Percentiles rank a stretch among this genome's conserved stretches.
Evolutionary conservation across 2,888 invertebrate species (phyloP).

Genomic region (Apantesis nais): DNA sequence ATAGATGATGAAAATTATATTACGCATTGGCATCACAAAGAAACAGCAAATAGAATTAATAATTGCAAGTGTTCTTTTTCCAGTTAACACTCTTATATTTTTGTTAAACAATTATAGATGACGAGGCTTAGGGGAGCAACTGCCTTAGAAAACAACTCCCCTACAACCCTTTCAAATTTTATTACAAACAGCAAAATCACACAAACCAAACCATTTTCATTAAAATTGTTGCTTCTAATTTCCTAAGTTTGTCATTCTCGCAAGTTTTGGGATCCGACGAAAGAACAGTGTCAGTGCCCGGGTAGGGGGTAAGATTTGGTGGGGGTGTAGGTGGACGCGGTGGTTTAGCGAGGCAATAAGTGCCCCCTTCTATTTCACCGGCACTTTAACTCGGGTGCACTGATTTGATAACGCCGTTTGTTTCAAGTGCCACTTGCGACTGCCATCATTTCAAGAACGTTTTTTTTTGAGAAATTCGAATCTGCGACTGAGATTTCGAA

Average conservation of each 20-base stretch:
- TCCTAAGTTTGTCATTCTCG: constrained; percentile 53
- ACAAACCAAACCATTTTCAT: constrained; percentile 40
- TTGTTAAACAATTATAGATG: constrained; percentile 26
- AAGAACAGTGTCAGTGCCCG: constrained; percentile 39
- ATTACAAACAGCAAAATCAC: constrained; percentile 38
- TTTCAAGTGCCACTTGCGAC: constrained; percentile 75
- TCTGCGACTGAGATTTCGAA: constrained; percentile 49
- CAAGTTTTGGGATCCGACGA: constrained; percentile 42
- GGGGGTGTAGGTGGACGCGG: constrained; percentile 29
- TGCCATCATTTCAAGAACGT: constrained; percentile 68
- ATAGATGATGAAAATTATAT: too few relatives aligned
- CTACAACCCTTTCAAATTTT: constrained; percentile 22
- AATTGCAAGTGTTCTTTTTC: neutral
- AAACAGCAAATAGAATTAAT: neutral
- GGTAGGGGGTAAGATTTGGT: constrained; percentile 30
- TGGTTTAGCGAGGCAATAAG: constrained; percentile 72
- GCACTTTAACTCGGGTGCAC: constrained; percentile 82
- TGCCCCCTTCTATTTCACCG: constrained; percentile 82
- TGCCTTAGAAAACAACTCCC: constrained; percentile 34
- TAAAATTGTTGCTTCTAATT: constrained; percentile 50
- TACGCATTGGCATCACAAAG: neutral
- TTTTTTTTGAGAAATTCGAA: constrained; percentile 62
- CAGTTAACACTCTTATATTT: constrained; percentile 16
- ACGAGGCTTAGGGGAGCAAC: constrained; percentile 18
- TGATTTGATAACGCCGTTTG: constrained; percentile 85